Percentiles rank a stretch among this genome's conserved stretches.
Evolutionary conservation across 2,113 vertebrate species (phyloP).

Genomic region (Neoarius graeffei): DNA sequence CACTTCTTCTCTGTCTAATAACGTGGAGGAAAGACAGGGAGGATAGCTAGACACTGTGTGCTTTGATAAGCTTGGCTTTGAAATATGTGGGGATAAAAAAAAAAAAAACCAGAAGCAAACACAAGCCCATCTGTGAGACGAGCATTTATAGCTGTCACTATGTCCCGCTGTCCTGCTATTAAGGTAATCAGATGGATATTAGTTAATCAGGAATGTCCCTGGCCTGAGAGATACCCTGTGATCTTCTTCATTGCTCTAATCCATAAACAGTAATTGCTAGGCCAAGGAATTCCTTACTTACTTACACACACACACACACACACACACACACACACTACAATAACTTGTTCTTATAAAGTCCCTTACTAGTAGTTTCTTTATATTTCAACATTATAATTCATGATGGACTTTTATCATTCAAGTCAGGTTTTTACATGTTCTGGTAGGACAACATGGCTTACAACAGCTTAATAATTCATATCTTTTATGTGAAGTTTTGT

Average conservation of each 20-base stretch:
- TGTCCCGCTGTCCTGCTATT: slow-evolving; percentile 71
- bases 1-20: slow-evolving; percentile 13
- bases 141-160: slow-evolving; percentile 70
- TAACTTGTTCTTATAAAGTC: not conserved
- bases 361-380: not conserved
- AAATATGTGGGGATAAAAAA: slow-evolving; percentile 60
- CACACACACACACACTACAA: not conserved
- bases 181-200: slow-evolving; percentile 73
- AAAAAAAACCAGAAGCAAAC: slow-evolving; percentile 62
- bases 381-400: not conserved
- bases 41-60: slow-evolving; percentile 65
- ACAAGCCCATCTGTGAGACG: slow-evolving; percentile 71
- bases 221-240: slow-evolving; percentile 39
- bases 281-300: slow-evolving; percentile 50
- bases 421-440: not conserved
- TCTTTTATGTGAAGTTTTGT: slow-evolving; percentile 75
- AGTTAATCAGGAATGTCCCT: slow-evolving; percentile 71
- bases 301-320: slow-evolving; percentile 28
- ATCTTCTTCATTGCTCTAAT: slow-evolving; percentile 58
- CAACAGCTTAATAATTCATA: slow-evolving; percentile 63
- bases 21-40: not conserved
- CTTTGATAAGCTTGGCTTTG: slow-evolving; percentile 73
- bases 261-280: not conserved
- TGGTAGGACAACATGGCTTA: not conserved
- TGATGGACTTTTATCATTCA: not conserved